Base-by-base conservation (phyloP, 2,888 invertebrate species). In the Brachynemurus nebulosus region DNA sequence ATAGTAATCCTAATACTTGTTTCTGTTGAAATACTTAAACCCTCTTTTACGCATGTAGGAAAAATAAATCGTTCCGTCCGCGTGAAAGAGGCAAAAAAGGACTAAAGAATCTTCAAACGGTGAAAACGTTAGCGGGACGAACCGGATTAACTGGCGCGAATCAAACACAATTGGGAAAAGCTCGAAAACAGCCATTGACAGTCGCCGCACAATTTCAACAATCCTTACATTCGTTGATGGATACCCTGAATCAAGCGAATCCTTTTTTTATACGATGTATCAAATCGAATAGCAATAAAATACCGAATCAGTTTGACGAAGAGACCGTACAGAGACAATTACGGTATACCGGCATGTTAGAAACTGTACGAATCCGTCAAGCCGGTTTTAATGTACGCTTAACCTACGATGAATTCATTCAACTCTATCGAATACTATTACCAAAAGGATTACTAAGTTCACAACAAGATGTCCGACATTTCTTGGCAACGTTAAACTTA, bases 151-250 rank as follows among this genome's bases (percentile, higher is more conserved):
- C 74, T 48, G 68, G 72, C 2, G 70, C 73, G 9, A 62, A 59
- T 49, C 64, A 65, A 48, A 60, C 59, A 25, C 68, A 69, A 54
- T 53, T 66, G 14, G 71, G 72, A 11, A 78, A 77, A 59, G 82
- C 83, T 27, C 69, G 88, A 47, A 89, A 89, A 63, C 86, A 90
- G 57, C 88, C 90, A 9, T 77, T 90, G 58, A 93, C 93, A 0
- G 95, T 95, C 2, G 86, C 91, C 2, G 90, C 90, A 11, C 95
- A 96, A 68, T 96, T 96, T 65, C 86, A 92, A 64, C 86, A 86
- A 64, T 92, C 92, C 39, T 69, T 96, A 43, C 85, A 86, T 50
- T 82, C 86, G 23, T 70, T 96, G 35, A 93, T 96, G 92, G 88
- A 88, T 56, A 92, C 93, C 0, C 67, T 96, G 40, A 90, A 90